These are phyloP conservation scores for Incurvaria masculella DNA, from an alignment of 2,888 invertebrate genomes.

Conservation along the genomic window DNA sequence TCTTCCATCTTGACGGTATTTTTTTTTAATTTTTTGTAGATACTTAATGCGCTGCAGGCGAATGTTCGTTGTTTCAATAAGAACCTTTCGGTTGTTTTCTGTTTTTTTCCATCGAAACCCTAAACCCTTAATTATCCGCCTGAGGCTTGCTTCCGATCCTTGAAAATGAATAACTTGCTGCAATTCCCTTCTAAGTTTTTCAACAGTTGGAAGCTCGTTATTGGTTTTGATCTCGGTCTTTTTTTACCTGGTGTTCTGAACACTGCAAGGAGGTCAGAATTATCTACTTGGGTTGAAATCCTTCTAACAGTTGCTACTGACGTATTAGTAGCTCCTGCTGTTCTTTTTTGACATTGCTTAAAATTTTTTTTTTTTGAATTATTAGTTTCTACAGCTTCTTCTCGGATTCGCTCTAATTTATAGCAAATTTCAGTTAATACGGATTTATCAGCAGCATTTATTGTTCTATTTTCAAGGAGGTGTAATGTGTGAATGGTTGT, in stretches of 20 bases:
- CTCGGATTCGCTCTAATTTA: too few relatives aligned
- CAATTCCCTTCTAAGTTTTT: background rate
- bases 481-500: background rate
- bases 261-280: background rate
- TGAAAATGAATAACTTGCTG: background rate
- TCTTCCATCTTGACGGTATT: background rate
- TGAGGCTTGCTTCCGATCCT: background rate
- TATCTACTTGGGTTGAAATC: background rate
- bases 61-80: conserved; percentile 1
- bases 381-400: too few relatives aligned
- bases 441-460: conserved; percentile 1
- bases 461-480: conserved; percentile 2
- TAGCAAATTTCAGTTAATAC: background rate
- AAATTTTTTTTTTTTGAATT: too few relatives aligned
- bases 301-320: background rate
- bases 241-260: background rate
- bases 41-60: background rate
- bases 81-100: conserved; percentile 1
- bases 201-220: background rate
- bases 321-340: background rate
- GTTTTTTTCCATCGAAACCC: conserved; percentile 4
- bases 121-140: background rate
- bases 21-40: background rate
- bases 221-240: background rate
- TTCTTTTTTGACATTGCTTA: too few relatives aligned